Base-by-base conservation (phyloP, 2,797 vertebrate species). In the Diceros bicornis region DNA sequence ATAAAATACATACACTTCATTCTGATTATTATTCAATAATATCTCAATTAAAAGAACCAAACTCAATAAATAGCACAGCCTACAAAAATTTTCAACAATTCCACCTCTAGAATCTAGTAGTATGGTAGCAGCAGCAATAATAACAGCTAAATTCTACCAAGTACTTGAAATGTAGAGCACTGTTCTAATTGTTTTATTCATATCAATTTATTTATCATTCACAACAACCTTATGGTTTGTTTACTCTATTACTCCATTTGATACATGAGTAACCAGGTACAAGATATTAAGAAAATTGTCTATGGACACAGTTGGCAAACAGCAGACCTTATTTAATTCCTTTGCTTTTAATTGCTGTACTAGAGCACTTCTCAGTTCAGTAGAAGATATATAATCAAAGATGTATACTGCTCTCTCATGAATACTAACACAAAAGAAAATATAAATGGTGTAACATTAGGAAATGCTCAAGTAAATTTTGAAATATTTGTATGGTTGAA, bases 401-500 rank as follows among this genome's bases (percentile, higher is more conserved):
- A 37, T 61, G 7, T 6, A 52, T 50, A 47, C 10, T 87, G 21
- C 10, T 86, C 41, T 57, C 27, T 72, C 23, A 79, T 7, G 92
- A 83, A 61, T 47, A 74, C 8, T 29, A 61, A 23, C 7, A 88
- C 59, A 83, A 83, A 78, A 57, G n/a, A 34, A 77, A 83, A 93
- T 82, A 29, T 82, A 71, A 64, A 79, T 95, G 7, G 0, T 32
- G 52, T 7, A 75, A 82, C 52, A 59, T 94, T 89, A 71, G 13
- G 4, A 92, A 82, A 90, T 59, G 13, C 2, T 89, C 27, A 84
- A 91, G 47, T 41, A 83, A 84, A 78, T 82, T 94, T 84, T 91
- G 71, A 96, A 91, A 96, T 84, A 84, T 83, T 94, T 41, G 88
- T 84, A 66, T 11, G 17, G 29, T 57, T 79, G 23, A 78, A 61